Evolutionary conservation across 2,113 vertebrate genomes (phyloP), one percentile per base, ranked within the genome.

Genomic region (Canis aureus): DNA sequence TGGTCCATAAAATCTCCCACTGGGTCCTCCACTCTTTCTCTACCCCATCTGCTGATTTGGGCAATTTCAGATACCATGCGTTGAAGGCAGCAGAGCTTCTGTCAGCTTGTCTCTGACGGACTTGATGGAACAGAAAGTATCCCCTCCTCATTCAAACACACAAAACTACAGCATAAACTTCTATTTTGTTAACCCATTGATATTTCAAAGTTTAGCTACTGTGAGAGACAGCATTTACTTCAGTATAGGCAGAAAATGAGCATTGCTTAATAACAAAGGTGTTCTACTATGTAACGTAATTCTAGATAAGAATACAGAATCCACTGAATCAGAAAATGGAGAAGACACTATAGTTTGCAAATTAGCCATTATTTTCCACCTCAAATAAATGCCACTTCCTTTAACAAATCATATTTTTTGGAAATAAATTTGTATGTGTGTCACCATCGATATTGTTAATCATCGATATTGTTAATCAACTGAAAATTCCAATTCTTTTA

Each of bases 251-350:
- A 78, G 49, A 85, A 94, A 93, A 69, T 59, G 12, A 60, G 25
- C 64, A 53, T 51, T 71, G 83, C 66, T 86, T 92, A 82, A 83
- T 96, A 93, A 87, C 13, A 59, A 94, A 97, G 67, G 22, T 3
- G 5, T 43, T 85, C 59, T 23, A 69, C 55, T 49, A 11, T 66
- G 32, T 22, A 67, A 69, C 53, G 22, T 17, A 86, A 23, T 92
- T 91, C 57, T 89, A 85, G 49, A 55, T 73, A 95, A 95, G 71
- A 89, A 71, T 27, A 5, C 91, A 23, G 55, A 38, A 15, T 60
- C 35, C 64, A 55, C 22, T 22, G 60, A 95, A 62, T 62, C 59
- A 90, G 86, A 94, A 97, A 89, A 79, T 25, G 73, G 12, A 22
- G 11, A 69, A 73, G 49, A 81, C 23, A 25, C 12, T 82, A 20